Conservation (phyloP, 2,797 vertebrate genomes). For the Triplophysa bombifrons region DNA sequence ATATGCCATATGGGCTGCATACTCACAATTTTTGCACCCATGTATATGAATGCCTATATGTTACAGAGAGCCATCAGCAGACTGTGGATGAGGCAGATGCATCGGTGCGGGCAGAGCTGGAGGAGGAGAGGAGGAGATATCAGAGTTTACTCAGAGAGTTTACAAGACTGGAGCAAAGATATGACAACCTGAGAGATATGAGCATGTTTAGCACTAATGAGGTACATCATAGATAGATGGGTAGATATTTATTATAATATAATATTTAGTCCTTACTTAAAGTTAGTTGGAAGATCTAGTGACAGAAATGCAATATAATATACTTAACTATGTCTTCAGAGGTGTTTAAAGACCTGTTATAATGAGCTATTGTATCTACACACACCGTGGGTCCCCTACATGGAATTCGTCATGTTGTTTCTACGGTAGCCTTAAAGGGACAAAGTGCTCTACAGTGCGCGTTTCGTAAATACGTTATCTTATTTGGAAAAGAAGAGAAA, state of each 20-base stretch:
- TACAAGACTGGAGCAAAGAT: slow-evolving; percentile 80
- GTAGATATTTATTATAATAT: not conserved
- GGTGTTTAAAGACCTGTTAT: no score
- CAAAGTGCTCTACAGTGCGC: no score
- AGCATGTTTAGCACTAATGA: slow-evolving; percentile 63
- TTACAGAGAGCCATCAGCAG: slow-evolving; percentile 63
- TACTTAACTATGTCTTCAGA: no score
- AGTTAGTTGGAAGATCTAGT: no score
- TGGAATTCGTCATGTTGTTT: no score
- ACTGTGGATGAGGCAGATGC: slow-evolving; percentile 60
- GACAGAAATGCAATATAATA: no score
- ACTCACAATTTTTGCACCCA: no score
- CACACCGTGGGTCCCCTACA: no score
- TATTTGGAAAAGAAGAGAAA: no score
- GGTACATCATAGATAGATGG: slow-evolving; percentile 30
- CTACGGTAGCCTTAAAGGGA: no score
- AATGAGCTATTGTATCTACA: no score
- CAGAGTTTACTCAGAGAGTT: slow-evolving; percentile 82
- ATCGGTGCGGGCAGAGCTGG: slow-evolving; percentile 72
- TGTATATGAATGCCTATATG: slow-evolving; percentile 10
- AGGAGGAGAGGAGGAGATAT: slow-evolving; percentile 79
- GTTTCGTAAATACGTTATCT: no score
- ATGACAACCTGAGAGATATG: slow-evolving; percentile 80
- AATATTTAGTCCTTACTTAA: not conserved
- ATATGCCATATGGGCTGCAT: not conserved